Conservation (phyloP, 2,888 invertebrate genomes). For the Scaptomyza reducta region DNA sequence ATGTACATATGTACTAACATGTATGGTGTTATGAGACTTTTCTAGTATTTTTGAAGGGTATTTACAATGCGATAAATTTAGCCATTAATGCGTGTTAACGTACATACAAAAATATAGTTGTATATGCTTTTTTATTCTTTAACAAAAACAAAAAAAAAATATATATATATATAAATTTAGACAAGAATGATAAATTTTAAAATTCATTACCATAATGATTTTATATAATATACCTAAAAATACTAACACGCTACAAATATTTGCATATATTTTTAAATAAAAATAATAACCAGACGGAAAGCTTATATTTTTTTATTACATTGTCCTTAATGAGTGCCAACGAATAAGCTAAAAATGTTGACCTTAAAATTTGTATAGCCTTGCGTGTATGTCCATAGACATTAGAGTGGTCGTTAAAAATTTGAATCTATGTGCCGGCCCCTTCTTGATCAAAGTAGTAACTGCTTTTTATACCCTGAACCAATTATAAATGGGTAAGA, state of each 20-base stretch:
- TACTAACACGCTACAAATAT: constrained; percentile 15
- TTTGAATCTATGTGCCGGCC: too few relatives aligned
- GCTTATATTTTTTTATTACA: constrained; percentile 55
- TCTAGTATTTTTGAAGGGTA: neutral
- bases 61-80: neutral
- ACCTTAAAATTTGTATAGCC: constrained; percentile 10
- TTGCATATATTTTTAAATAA: constrained; percentile 5
- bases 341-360: constrained; percentile 56
- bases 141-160: neutral
- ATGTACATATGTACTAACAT: too few relatives aligned
- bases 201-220: constrained; percentile 6
- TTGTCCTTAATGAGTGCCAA: constrained; percentile 67
- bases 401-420: too few relatives aligned
- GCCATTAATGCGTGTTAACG: neutral
- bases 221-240: constrained; percentile 3
- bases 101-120: neutral
- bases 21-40: neutral
- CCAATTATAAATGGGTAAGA: too few relatives aligned
- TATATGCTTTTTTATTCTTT: neutral
- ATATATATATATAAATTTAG: neutral
- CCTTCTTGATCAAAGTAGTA: too few relatives aligned
- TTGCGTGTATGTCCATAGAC: neutral
- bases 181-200: constrained; percentile 18
- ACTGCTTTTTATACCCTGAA: too few relatives aligned
- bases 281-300: constrained; percentile 45